phyloP scores from a whole-genome alignment of 2,113 vertebrate species.

The Felis catus region F.catus_Fca126_mat1.0 CM031419.1:120093501-120094000 shows the following conservation, averaged over 20 bases:
- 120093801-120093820: background rate
- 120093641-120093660: background rate
- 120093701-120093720: background rate
- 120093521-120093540: background rate
- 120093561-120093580: background rate
- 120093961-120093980: background rate
- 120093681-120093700: background rate
- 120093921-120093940: background rate
- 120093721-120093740: background rate
- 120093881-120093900: background rate
- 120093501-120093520: background rate
- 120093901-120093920: background rate
- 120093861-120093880: background rate
- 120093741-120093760: background rate
- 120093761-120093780: background rate
- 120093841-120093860: background rate
- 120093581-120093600: background rate
- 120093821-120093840: background rate
- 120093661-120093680: background rate
- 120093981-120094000: background rate
- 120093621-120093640: background rate
- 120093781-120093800: background rate
- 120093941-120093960: background rate
- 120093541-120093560: too few relatives aligned
- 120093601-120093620: background rate